Base-by-base conservation (phyloP, 2,888 invertebrate genomes). In the Candidula unifasciata region DNA sequence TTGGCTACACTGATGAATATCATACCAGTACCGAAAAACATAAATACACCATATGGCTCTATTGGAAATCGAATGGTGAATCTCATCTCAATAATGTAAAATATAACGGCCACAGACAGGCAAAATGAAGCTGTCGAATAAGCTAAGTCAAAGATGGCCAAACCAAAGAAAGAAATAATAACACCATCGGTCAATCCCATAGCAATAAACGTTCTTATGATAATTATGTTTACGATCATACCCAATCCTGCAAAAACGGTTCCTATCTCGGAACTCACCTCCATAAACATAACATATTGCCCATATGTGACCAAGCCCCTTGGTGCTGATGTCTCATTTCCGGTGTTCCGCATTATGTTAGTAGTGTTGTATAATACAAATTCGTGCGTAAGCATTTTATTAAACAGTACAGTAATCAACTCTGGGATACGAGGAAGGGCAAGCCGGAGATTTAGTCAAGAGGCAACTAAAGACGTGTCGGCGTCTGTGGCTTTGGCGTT, bases 101-200 rank as follows among this genome's bases (percentile, higher is more conserved):
- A 37, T 0, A 33, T 24, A 30, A 27, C 33, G 3, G 52, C 27
- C 5, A 33, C 24, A 13, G 10, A 2, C 6, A 69, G 33, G 8
- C n/a, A 68, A 8, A 68, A 68, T 27, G 68, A 68, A n/a, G 68
- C n/a, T 16, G 27, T n/a, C n/a, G 27, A 27, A 30, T 68, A 68
- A 68, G 30, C 30, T 16, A 68, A 30, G 27, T 80, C 68, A 24
- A 64, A 80, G 18, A 35, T 5, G 13, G 80, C 64, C 37, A 80
- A 35, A 24, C 8, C 35, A 10, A 66, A 44, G 21, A 80, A 66
- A 66, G 66, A 66, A 37, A 80, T 68, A 10, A 66, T 80, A 1
- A 80, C 68, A 6, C 68, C 64, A 10, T 80, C 80, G n/a, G 24
- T n/a, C 1, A 80, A 66, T 13, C 80, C 80, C 76, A 77, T 77